Evolutionary conservation across 1,140 invertebrate genomes (phyloP).

Genomic region (Leptinotarsa texana): DNA sequence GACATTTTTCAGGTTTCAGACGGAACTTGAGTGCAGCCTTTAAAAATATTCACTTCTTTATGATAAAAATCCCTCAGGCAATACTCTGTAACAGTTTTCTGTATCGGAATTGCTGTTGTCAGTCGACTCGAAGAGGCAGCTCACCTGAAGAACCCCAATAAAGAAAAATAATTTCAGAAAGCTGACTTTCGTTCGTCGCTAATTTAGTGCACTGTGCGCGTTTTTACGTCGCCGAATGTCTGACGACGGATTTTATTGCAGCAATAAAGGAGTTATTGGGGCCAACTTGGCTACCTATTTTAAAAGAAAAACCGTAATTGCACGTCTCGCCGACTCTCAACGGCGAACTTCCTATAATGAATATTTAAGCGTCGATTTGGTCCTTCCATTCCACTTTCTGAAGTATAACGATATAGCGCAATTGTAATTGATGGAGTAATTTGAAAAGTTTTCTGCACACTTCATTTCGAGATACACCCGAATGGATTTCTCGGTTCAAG

Average conservation of each 20-base stretch:
- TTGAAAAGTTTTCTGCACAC: slow-evolving; percentile 2
- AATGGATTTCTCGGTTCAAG: not conserved
- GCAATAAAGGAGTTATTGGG: slow-evolving; percentile 8
- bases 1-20: no score
- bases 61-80: no score
- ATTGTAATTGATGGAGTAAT: slow-evolving; percentile 6
- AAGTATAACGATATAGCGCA: slow-evolving; percentile 5
- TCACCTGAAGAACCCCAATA: no score
- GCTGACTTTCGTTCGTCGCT: not conserved
- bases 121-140: no score
- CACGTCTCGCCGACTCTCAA: not conserved
- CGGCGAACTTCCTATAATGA: not conserved
- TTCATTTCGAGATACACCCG: not conserved
- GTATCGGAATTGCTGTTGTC: no score
- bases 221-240: not conserved
- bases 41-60: no score
- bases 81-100: no score
- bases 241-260: slow-evolving; percentile 5
- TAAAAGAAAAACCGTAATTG: not conserved
- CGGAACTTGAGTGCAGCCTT: no score
- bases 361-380: not conserved
- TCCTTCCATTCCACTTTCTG: slow-evolving; percentile 1
- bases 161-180: not conserved
- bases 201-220: not conserved
- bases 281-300: slow-evolving; percentile 2